Conservation (phyloP, 2,888 invertebrate species). For the Xestia ashworthii region DNA sequence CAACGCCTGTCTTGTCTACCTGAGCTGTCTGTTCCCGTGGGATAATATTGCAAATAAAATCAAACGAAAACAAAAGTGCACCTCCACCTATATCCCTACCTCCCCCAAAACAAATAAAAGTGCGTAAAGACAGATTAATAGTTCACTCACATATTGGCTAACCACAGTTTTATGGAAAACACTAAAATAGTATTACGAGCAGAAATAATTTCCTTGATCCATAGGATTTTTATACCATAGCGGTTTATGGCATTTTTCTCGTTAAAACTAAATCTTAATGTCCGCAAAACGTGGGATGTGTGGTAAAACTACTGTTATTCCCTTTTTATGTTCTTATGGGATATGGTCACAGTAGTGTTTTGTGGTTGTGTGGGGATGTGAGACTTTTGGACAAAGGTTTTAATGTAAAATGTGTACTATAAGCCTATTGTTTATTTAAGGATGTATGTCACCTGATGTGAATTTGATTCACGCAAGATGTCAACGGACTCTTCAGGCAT, state of each 20-base stretch:
- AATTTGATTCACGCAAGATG: no score
- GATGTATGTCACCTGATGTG: neutral
- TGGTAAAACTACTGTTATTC: constrained; percentile 44
- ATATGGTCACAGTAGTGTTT: constrained; percentile 7
- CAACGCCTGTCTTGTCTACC: no score
- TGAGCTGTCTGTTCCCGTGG: no score
- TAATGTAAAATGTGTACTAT: neutral
- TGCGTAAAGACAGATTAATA: constrained; percentile 47
- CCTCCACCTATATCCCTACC: neutral
- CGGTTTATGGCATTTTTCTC: constrained; percentile 57
- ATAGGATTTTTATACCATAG: constrained; percentile 61
- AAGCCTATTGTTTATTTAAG: neutral
- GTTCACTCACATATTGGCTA: constrained; percentile 42
- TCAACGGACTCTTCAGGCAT: neutral
- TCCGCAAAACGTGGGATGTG: constrained; percentile 43
- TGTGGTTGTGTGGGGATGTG: neutral
- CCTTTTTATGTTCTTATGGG: constrained; percentile 30
- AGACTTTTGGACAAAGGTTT: constrained; percentile 2
- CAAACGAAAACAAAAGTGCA: neutral
- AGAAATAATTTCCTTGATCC: constrained; percentile 59
- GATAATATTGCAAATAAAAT: no score
- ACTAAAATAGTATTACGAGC: constrained; percentile 65
- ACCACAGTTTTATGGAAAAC: constrained; percentile 58
- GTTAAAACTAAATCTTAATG: constrained; percentile 59
- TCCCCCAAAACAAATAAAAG: constrained; percentile 23